phyloP scores from a whole-genome alignment of 2,797 vertebrate genomes.

The Tarsius wallacei region DNA sequence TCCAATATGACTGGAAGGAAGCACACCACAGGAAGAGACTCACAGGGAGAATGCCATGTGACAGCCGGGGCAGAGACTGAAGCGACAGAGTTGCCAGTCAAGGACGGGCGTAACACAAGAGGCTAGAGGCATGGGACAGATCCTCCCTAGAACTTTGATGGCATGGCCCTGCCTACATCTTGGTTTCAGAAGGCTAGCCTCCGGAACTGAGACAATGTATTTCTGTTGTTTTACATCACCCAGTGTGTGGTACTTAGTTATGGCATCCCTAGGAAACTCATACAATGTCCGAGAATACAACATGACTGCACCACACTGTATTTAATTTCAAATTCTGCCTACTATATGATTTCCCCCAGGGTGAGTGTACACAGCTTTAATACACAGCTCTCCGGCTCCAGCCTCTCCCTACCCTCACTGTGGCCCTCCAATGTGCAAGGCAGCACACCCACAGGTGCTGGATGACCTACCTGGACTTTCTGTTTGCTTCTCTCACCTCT shows the following conservation, averaged over 20 bases:
- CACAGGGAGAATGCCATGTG: not conserved
- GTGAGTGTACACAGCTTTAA: not conserved
- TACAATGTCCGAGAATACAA: conserved; percentile 33
- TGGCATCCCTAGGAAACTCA: conserved; percentile 1
- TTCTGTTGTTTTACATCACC: conserved; percentile 30
- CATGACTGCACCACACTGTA: not conserved
- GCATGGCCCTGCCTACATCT: no score
- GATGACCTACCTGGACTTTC: not conserved
- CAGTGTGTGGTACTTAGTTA: not conserved
- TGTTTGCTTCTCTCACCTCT: not conserved
- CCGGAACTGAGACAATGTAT: not conserved
- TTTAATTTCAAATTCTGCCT: conserved; percentile 20
- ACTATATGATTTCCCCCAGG: not conserved
- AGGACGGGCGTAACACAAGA: not conserved
- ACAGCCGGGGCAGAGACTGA: not conserved
- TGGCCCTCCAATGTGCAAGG: not conserved
- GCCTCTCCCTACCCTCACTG: not conserved
- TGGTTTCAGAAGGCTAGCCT: not conserved
- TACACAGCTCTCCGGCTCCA: not conserved
- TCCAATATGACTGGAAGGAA: not conserved
- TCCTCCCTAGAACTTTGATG: not conserved
- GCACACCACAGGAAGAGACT: not conserved
- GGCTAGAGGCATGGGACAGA: not conserved
- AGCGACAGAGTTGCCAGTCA: not conserved
- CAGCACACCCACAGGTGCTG: not conserved